phyloP scores from a whole-genome alignment of 2,113 vertebrate species.

The Amblyopsis rosae region DNA sequence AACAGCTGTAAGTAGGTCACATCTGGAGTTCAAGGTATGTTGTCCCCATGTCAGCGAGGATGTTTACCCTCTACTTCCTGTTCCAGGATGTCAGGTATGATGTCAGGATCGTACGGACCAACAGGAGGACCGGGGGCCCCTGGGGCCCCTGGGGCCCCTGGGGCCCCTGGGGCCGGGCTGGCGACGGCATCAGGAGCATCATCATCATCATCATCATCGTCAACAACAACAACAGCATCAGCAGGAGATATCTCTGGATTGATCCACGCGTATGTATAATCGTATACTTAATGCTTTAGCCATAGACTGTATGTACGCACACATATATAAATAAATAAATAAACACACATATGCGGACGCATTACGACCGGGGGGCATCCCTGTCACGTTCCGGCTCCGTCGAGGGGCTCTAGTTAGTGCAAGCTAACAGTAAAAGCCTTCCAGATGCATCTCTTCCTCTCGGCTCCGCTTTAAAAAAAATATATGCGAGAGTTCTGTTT shows the following conservation, averaged over 20 bases:
- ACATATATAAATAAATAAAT: no score
- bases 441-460: no score
- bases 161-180: conserved; percentile 29
- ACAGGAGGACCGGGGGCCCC: conserved; percentile 40
- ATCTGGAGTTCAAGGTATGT: neutral
- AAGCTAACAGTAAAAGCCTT: no score
- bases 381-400: no score
- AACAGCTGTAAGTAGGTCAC: conserved; percentile 87
- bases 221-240: conserved; percentile 23
- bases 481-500: no score
- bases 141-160: neutral
- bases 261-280: conserved; percentile 90
- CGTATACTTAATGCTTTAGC: neutral
- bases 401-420: no score
- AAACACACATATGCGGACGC: no score
- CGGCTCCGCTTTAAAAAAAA: no score
- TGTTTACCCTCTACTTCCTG: neutral
- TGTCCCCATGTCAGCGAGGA: neutral
- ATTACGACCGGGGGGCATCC: no score
- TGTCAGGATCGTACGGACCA: conserved; percentile 84
- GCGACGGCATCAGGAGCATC: conserved; percentile 40
- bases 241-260: conserved; percentile 89
- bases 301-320: no score
- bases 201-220: neutral
- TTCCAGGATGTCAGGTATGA: conserved; percentile 93